Conservation (phyloP, 2,888 invertebrate genomes). For the Clitarchus hookeri region DNA sequence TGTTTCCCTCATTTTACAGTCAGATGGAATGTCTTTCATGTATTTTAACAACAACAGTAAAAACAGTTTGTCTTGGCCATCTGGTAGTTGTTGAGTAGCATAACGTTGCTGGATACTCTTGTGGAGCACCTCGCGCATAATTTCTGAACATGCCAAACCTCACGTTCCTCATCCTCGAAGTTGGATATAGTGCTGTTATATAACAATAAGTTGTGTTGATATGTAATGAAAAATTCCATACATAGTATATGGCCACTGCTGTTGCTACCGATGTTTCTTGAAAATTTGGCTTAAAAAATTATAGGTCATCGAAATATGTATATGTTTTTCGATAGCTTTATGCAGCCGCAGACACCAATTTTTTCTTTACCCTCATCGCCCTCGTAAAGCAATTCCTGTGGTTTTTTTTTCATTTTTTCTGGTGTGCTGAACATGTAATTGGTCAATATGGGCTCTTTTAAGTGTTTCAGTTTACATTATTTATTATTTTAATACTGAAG, state of each 20-base stretch:
- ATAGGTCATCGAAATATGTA: not conserved
- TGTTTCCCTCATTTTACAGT: not conserved
- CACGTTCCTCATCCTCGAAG: too few species aligned
- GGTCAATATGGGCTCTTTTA: not conserved
- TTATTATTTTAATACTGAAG: too few species aligned
- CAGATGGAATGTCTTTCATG: not conserved
- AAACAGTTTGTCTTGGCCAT: not conserved
- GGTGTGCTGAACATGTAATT: not conserved
- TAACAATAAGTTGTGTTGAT: not conserved
- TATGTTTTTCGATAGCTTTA: not conserved
- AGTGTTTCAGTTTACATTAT: not conserved
- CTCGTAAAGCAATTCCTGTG: not conserved
- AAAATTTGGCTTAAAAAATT: not conserved
- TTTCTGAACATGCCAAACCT: not conserved
- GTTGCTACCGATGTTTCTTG: not conserved
- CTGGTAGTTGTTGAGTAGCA: not conserved
- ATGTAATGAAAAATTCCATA: not conserved
- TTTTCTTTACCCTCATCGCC: not conserved
- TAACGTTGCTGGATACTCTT: not conserved
- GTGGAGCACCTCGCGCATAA: not conserved
- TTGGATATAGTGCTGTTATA: too few species aligned
- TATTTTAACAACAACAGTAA: not conserved
- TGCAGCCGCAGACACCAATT: not conserved
- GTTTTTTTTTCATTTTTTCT: not conserved
- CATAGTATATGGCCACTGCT: not conserved